Evolutionary conservation across 2,113 vertebrate genomes (phyloP), one percentile per base, ranked within the genome.

Genomic region (Cheilinus undulatus): DNA sequence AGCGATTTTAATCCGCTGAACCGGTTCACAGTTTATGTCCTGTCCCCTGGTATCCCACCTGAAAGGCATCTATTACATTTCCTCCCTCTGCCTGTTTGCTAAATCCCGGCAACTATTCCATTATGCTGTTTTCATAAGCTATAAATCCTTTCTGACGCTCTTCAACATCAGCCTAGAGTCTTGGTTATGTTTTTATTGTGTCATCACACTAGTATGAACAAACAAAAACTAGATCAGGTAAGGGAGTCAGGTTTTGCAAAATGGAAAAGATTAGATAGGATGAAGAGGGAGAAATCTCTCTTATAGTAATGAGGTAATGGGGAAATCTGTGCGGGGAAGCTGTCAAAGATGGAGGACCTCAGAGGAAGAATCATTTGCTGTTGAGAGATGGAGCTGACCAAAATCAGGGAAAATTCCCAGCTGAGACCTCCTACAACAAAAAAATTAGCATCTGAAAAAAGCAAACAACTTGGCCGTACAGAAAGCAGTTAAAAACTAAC

Each of bases 401-500:
- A 69, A 63, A 74, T 49, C 3, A 15, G 71, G 52, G 67, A 69
- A 66, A 59, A 74, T 60, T 81, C 53, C 51, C 46, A 48, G 24
- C 50, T 50, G 32, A 64, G 76, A 69, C 34, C 53, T 78, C 62
- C 60, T 56, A 73, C 32, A 66, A 66, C 72, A 84, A 40, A 71
- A 40, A 71, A 83, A 76, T 76, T 57, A 66, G 34, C 58, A 76
- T 70, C 26, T 76, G 60, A 68, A 73, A 42, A 60, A 78, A 70
- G 27, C 20, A 62, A 76, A 82, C 63, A 59, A 77, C 67, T 78
- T 73, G 73, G 59, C 62, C 45, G 48, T 57, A 61, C 65, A 65
- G 51, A 49, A 79, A 82, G 32, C 65, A 69, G 68, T 73, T 80
- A 80, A 84, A 81, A 64, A 69, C 27, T 38, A 70, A 75, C 66